Conservation (phyloP, 2,797 vertebrate genomes). For the Molossus molossus region DNA sequence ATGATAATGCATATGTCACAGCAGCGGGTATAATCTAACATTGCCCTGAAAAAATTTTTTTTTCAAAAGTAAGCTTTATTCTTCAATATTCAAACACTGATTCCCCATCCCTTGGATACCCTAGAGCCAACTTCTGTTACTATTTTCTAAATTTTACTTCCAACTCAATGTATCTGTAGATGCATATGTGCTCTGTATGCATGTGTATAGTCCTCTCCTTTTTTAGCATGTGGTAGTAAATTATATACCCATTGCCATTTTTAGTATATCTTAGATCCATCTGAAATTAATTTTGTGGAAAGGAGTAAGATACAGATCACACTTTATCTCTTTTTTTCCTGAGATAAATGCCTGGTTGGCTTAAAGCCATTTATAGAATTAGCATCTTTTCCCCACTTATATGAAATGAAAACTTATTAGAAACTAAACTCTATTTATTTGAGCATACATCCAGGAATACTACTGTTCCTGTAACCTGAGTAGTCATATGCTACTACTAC, state of each 20-base stretch:
- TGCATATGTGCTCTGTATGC: neutral
- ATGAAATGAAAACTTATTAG: neutral
- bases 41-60: neutral
- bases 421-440: neutral
- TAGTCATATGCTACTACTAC: neutral
- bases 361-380: slow-evolving; percentile 32
- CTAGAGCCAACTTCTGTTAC: slow-evolving; percentile 7
- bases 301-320: neutral
- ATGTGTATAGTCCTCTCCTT: neutral
- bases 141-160: neutral
- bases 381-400: neutral
- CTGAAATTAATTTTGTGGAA: slow-evolving; percentile 6
- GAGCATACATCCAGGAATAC: neutral
- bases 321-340: neutral
- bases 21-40: neutral
- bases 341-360: neutral
- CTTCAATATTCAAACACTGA: neutral
- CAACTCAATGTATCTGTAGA: neutral
- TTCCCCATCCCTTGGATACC: neutral
- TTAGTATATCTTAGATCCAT: neutral
- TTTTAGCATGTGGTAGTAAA: slow-evolving; percentile 47
- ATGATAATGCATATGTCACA: no score
- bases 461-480: neutral
- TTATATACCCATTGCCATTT: neutral
- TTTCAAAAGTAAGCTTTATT: neutral